phyloP scores from a whole-genome alignment of 2,113 vertebrate genomes.

The Aldabrachelys gigantea region DNA sequence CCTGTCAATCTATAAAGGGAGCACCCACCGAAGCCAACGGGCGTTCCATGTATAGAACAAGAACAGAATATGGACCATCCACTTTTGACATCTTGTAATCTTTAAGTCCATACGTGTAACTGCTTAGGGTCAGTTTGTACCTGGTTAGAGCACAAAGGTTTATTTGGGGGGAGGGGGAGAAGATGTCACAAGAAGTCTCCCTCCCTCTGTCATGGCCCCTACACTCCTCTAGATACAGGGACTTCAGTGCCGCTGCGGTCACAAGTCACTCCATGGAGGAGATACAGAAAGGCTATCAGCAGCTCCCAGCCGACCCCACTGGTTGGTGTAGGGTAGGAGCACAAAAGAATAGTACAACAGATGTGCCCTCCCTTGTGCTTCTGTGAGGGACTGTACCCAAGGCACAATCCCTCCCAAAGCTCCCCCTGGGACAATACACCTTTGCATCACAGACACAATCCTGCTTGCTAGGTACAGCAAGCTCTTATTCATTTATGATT shows the following conservation, averaged over 20 bases:
- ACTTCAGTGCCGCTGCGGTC: neutral
- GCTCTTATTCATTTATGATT: neutral
- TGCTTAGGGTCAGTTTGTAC: slow-evolving; percentile 34
- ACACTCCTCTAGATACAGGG: neutral
- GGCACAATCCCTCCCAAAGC: neutral
- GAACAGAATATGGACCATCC: slow-evolving; percentile 8
- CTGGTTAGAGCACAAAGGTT: neutral
- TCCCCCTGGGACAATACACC: neutral
- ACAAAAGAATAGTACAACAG: neutral
- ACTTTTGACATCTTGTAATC: slow-evolving; percentile 61
- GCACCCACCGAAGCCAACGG: slow-evolving; percentile 55
- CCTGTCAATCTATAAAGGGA: slow-evolving; percentile 40
- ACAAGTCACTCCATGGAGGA: neutral
- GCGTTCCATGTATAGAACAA: slow-evolving; percentile 43
- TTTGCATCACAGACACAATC: neutral
- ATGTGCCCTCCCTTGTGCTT: neutral
- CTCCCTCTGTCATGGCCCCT: slow-evolving; percentile 3
- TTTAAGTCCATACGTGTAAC: slow-evolving; percentile 62
- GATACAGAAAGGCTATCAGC: neutral
- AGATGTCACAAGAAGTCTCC: neutral
- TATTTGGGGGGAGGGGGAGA: neutral
- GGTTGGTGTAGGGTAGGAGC: neutral
- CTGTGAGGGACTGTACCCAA: neutral
- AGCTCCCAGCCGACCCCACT: neutral
- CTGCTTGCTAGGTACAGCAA: neutral